phyloP scores from a whole-genome alignment of 2,797 vertebrate genomes.

The Sebastiscus albofasciatus region DNA sequence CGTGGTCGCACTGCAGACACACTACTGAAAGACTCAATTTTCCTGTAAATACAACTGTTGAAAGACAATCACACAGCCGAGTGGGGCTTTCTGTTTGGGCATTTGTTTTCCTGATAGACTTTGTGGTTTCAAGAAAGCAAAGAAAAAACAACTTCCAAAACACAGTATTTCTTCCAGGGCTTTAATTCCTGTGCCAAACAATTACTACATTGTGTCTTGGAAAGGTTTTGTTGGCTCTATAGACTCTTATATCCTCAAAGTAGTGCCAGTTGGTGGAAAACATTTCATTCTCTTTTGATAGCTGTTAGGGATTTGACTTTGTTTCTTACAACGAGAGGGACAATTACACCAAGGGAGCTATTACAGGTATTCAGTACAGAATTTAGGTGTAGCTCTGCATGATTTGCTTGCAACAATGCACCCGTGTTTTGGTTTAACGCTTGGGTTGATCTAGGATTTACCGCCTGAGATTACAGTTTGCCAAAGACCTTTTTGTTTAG shows the following conservation, averaged over 20 bases:
- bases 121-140: constrained; percentile 45
- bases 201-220: constrained; percentile 57
- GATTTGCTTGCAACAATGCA: constrained; percentile 17
- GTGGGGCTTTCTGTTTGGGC: constrained; percentile 20
- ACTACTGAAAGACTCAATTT: constrained; percentile 43
- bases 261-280: constrained; percentile 16
- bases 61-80: constrained; percentile 32
- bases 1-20: not conserved
- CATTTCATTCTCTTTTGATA: not conserved
- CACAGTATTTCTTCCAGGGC: constrained; percentile 16
- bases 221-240: constrained; percentile 39
- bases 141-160: constrained; percentile 28
- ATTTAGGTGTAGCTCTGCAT: constrained; percentile 9
- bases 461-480: constrained; percentile 18
- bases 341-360: not conserved
- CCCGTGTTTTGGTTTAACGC: constrained; percentile 38
- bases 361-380: constrained; percentile 1
- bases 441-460: constrained; percentile 37
- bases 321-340: not conserved
- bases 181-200: constrained; percentile 62
- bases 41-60: constrained; percentile 23
- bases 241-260: constrained; percentile 12
- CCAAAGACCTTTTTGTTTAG: constrained; percentile 49
- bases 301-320: not conserved
- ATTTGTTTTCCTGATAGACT: constrained; percentile 45